Evolutionary conservation across 2,888 invertebrate genomes (phyloP).

Genomic region (Stratiomys singularior): DNA sequence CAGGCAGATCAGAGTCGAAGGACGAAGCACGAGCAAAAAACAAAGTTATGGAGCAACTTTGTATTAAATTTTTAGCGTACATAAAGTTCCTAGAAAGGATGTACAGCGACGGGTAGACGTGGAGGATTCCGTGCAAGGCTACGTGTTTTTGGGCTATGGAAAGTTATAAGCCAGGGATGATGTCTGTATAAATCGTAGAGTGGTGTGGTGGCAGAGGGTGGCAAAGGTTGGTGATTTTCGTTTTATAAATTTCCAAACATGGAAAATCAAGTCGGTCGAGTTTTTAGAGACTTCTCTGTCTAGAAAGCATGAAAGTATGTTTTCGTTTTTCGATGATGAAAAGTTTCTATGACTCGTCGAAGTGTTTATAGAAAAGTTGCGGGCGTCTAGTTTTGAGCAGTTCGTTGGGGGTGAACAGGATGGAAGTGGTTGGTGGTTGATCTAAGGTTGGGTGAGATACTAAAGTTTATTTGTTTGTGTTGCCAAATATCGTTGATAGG

Average conservation of each 20-base stretch:
- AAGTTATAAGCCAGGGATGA: background rate
- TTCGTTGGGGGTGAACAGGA: background rate
- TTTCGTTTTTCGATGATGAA: conserved; percentile 26
- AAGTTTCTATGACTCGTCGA: conserved; percentile 35
- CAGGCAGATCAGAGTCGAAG: background rate
- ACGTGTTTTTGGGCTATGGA: background rate
- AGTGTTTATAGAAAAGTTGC: conserved; percentile 26
- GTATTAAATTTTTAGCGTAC: conserved; percentile 29
- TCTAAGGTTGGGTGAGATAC: background rate
- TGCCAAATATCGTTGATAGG: conserved; percentile 33
- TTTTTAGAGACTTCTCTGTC: conserved; percentile 32
- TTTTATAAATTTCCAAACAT: conserved; percentile 38
- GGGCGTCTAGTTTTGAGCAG: background rate
- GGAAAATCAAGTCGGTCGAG: conserved; percentile 37
- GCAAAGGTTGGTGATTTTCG: background rate
- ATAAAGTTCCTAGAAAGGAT: conserved; percentile 30
- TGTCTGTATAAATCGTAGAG: background rate
- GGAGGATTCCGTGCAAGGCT: background rate
- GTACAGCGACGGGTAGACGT: background rate
- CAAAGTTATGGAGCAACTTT: conserved; percentile 21
- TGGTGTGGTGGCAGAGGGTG: background rate
- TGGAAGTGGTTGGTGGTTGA: background rate
- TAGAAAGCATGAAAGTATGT: conserved; percentile 24
- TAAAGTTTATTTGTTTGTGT: conserved; percentile 31
- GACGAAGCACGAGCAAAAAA: background rate